A percentile compares a stretch with the other conserved stretches of the same genome.
Evolutionary conservation across 2,888 invertebrate genomes (phyloP).

Genomic region (Troglohyphantes excavatus): DNA sequence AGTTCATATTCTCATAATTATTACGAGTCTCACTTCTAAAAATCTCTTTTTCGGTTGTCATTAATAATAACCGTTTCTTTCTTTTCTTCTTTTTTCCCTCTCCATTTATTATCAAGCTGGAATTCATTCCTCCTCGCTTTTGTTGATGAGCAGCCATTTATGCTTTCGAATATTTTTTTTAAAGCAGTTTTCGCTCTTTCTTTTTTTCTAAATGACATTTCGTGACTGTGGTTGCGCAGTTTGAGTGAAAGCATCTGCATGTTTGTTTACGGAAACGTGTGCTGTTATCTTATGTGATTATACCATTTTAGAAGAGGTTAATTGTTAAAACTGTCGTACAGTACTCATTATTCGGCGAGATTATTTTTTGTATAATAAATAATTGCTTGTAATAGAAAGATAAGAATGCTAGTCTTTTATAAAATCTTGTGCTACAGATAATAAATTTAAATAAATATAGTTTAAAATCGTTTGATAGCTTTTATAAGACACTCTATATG

Average conservation of each 20-base stretch:
- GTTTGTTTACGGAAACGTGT: neutral
- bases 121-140: conserved; percentile 18
- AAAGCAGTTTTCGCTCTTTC: neutral
- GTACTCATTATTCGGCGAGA: no score
- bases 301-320: no score
- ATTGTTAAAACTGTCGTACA: no score
- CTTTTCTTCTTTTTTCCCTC: neutral
- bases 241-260: neutral
- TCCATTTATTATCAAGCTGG: conserved; percentile 12
- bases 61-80: conserved; percentile 55
- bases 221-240: neutral
- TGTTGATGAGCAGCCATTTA: conserved; percentile 12
- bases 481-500: no score
- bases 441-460: no score
- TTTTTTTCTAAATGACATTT: neutral
- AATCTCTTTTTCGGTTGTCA: conserved; percentile 43
- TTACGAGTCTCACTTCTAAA: conserved; percentile 14
- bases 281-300: no score
- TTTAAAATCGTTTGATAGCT: no score
- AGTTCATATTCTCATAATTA: conserved; percentile 46
- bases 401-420: no score
- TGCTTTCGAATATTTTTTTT: conserved; percentile 7
- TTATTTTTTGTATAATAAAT: no score
- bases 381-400: no score
- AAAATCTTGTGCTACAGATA: no score